These are phyloP conservation scores for Xyrichtys novacula DNA, from an alignment of 2,797 vertebrate genomes.

Conservation along the genomic window DNA sequence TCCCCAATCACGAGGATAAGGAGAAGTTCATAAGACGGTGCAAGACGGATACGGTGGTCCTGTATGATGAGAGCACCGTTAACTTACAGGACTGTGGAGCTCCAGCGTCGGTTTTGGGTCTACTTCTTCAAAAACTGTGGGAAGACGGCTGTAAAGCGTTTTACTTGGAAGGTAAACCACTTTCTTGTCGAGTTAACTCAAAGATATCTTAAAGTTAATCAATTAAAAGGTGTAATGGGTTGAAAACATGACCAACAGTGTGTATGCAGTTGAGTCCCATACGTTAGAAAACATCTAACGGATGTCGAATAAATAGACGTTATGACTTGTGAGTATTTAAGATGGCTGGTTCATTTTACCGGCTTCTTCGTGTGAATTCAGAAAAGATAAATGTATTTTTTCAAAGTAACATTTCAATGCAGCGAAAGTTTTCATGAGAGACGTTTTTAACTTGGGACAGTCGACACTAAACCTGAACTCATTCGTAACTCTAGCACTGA, in stretches of 20 bases:
- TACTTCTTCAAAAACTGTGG: conserved; percentile 95
- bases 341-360: too few relatives aligned
- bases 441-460: conserved; percentile 9
- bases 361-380: too few relatives aligned
- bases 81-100: conserved; percentile 84
- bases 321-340: fast-evolving
- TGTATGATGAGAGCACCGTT: conserved; percentile 94
- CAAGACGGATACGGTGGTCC: conserved; percentile 92
- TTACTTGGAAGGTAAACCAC: conserved; percentile 91
- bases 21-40: conserved; percentile 92
- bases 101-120: conserved; percentile 88
- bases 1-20: conserved; percentile 92
- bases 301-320: background rate
- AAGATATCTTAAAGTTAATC: background rate
- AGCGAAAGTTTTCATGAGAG: background rate
- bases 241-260: background rate
- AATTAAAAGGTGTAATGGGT: background rate
- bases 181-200: background rate
- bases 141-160: conserved; percentile 95
- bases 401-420: too few relatives aligned
- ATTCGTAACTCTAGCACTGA: too few relatives aligned
- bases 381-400: too few relatives aligned
- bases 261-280: background rate
- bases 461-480: background rate
- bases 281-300: background rate